Evolutionary conservation across 2,888 invertebrate species (phyloP).

Genomic region (Lissonota sp.): DNA sequence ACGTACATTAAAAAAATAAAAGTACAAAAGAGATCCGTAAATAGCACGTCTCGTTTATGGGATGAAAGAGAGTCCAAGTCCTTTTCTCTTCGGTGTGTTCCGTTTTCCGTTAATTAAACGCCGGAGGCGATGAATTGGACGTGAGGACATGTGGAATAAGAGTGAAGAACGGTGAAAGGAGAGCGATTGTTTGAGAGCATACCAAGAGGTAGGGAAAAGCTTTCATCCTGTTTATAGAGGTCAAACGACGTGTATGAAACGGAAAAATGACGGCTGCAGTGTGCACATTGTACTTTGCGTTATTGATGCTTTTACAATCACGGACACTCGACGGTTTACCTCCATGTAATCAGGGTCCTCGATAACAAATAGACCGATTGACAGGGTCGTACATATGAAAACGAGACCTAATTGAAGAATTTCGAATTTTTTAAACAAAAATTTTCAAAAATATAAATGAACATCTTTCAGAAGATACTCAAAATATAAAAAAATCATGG

Average conservation of each 20-base stretch:
- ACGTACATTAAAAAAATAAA: too few relatives aligned
- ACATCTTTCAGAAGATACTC: too few relatives aligned
- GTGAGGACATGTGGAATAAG: constrained; percentile 39
- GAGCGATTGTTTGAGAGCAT: constrained; percentile 30
- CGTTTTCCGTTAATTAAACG: constrained; percentile 53
- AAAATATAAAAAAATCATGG: too few relatives aligned
- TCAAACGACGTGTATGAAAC: constrained; percentile 28
- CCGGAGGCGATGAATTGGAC: constrained; percentile 55
- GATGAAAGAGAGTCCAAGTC: not conserved
- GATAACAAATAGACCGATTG: constrained; percentile 9
- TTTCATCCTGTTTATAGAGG: constrained; percentile 30
- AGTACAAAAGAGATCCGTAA: too few relatives aligned
- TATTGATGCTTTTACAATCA: constrained; percentile 14
- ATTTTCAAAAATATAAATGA: too few relatives aligned
- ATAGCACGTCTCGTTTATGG: not conserved
- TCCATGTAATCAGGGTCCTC: not conserved
- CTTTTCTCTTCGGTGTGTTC: constrained; percentile 6
- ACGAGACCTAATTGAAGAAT: too few relatives aligned
- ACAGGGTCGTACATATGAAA: not conserved
- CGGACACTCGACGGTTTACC: not conserved
- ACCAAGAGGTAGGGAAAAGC: constrained; percentile 29
- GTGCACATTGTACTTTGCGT: not conserved
- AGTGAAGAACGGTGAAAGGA: constrained; percentile 17
- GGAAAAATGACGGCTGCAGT: constrained; percentile 13
- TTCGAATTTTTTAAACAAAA: too few relatives aligned